Evolutionary conservation across 1,140 invertebrate genomes (phyloP), one percentile per base, ranked within the genome.

Genomic region (Spodoptera litura): DNA sequence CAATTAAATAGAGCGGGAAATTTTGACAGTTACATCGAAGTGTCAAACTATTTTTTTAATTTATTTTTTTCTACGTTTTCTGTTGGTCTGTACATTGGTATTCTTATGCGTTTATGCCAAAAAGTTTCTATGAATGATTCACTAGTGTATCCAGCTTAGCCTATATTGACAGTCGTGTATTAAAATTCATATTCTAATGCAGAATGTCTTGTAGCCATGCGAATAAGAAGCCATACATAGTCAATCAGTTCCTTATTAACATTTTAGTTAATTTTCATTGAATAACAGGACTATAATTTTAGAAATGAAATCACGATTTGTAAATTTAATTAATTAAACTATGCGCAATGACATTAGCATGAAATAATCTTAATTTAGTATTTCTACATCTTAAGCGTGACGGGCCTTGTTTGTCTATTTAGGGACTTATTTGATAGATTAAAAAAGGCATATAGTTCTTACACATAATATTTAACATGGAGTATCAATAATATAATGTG

Each of bases 221-320:
- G 15, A 64, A 38, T 49, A 64, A 61, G 27, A 61, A 0, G 58
- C 58, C 58, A 61, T 64, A 38, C 62, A 64, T 64, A 64, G 62
- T 64, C 62, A 64, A 64, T 64, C 31, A 64, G n/a, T 64, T 44
- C 62, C 62, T 13, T 44, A 64, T 61, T 20, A 20, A 56, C 15
- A 56, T 56, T 56, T 56, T 56, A 25, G 55, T 25, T 56, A 15
- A 56, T 56, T 56, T 56, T 56, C 13, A 56, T 56, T 20, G 55
- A 20, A 15, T 56, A 20, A 20, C n/a, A 56, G 15, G 6, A 56
- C n/a, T 9, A 56, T 56, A 56, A n/a, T 56, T 56, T 56, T 20
- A 20, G 55, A 56, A 56, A 56, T 8, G 55, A 56, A 20, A 8
- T 56, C 55, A 56, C 55, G 20, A 56, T 56, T 56, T 44, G 38